Base-by-base conservation (phyloP, 2,113 vertebrate species). In the Tragulus kanchil region DNA sequence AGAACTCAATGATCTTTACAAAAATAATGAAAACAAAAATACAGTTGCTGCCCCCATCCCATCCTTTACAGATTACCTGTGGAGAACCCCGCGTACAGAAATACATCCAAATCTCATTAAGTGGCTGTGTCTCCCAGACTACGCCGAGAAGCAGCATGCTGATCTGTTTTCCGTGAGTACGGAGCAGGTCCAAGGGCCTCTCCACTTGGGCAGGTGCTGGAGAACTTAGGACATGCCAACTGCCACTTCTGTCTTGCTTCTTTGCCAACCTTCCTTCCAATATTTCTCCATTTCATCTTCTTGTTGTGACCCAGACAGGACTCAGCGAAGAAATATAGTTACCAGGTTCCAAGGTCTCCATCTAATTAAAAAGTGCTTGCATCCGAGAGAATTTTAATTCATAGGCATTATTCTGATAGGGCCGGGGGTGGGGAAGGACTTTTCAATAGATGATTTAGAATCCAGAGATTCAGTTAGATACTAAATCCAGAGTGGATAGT, bases 41-140 rank as follows among this genome's bases (percentile, higher is more conserved):
- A 93, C 90, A 87, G 83, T 42, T 17, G 84, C 54, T 82, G 36
- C 36, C 36, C 36, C 36, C 36, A 36, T 36, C 36, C 62, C 50
- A 93, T 97, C 95, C 78, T 93, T 93, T 94, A 73, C 42, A 99
- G 99, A 99, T 98, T 98, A 99, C 90, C 99, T 98, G 1, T 98
- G 98, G 99, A 99, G 99, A 96, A 98, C 96, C 3, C 98, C 98
- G 58, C 93, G 61, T 81, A 71, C 95, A 23, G 97, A 98, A 90
- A 84, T 98, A 73, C 98, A 90, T 64, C 99, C 99, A 54, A 99
- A 98, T 97, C 98, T 99, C 73, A 99, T 98, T 83, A 99, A 99
- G 96, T 98, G 98, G 99, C 98, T 99, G 77, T 99, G 98, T 97
- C 97, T 99, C 73, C 98, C 99, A 1, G 98, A 99, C 97, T 99